Base-by-base conservation (phyloP, 2,113 vertebrate genomes). In the Calonectris borealis region DNA sequence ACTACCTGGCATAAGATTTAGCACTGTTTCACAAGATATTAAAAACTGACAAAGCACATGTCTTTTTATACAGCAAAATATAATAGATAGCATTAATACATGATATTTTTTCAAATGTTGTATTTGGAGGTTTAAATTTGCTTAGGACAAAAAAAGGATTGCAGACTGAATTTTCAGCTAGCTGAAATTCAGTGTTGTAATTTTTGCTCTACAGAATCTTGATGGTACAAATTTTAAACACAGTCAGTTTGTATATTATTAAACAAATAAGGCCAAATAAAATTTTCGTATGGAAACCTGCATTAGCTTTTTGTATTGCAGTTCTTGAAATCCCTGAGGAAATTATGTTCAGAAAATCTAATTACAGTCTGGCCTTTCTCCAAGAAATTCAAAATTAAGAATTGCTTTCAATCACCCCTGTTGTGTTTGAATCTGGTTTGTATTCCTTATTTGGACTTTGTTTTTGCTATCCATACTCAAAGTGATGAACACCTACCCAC, bases 301-400 rank as follows among this genome's bases (percentile, higher is more conserved):
- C 57, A 42, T 66, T 86, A 58, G 36, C 10, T 71, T 81, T 96
- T 88, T 71, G 14, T 65, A 69, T 84, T 87, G 40, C 21, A 72
- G 38, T 83, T 89, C 83, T 40, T 77, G 46, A 86, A 95, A 92
- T 83, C 90, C 17, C 83, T 71, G 10, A 70, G 62, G 90, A 95
- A 96, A 94, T 92, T 66, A 70, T 61, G 26, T 70, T 86, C 68
- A 81, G 29, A 92, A 92, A 95, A 86, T 86, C 82, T 94, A 90
- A 81, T 93, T 86, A 90, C 22, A 60, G 32, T 13, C 32, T 92
- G 90, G 79, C 51, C 29, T 83, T 94, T 90, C 76, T 92, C 71
- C 88, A 94, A 96, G 51, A 93, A 90, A 75, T 83, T 83, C 4
- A 73, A 83, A 86, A 81, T 92, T 62, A 92, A 86, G 68, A 84